Evolutionary conservation across 2,888 invertebrate species (phyloP).

Genomic region (Automeris io): DNA sequence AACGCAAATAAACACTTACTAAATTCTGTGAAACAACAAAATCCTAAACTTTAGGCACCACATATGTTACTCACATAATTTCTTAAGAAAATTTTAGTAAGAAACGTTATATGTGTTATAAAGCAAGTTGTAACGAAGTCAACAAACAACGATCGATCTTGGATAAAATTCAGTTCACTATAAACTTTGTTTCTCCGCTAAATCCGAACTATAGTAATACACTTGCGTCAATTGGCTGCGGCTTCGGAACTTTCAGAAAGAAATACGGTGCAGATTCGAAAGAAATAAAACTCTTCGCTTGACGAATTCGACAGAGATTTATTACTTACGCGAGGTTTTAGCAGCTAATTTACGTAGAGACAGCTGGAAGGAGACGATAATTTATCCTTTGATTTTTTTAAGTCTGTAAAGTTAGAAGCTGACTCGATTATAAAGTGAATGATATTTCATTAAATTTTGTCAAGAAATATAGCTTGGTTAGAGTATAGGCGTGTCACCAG

Average conservation of each 20-base stretch:
- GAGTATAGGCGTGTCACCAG: no score
- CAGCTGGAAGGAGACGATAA: constrained; percentile 26
- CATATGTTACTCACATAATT: no score
- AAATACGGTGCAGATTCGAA: constrained; percentile 39
- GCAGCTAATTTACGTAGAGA: constrained; percentile 24
- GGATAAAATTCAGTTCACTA: constrained; percentile 1
- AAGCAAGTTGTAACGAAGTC: constrained; percentile 3
- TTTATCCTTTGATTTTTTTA: constrained; percentile 22
- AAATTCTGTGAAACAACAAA: no score
- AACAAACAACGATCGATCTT: constrained; percentile 8
- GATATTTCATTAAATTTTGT: no score
- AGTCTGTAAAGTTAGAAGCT: neutral
- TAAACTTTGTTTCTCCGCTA: constrained; percentile 3
- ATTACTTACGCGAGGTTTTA: constrained; percentile 51
- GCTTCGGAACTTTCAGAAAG: constrained; percentile 45
- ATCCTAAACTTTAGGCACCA: no score
- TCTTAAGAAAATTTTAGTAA: neutral
- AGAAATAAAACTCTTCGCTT: constrained; percentile 57
- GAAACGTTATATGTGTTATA: neutral
- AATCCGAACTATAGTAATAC: constrained; percentile 3
- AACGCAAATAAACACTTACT: no score
- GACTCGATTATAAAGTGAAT: neutral
- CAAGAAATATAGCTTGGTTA: no score
- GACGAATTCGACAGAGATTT: constrained; percentile 65
- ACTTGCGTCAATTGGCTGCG: neutral